A percentile compares a stretch with the other conserved stretches of the same genome.
Evolutionary conservation across 2,797 vertebrate genomes (phyloP).

Genomic region (Megalops cyprinoides): DNA sequence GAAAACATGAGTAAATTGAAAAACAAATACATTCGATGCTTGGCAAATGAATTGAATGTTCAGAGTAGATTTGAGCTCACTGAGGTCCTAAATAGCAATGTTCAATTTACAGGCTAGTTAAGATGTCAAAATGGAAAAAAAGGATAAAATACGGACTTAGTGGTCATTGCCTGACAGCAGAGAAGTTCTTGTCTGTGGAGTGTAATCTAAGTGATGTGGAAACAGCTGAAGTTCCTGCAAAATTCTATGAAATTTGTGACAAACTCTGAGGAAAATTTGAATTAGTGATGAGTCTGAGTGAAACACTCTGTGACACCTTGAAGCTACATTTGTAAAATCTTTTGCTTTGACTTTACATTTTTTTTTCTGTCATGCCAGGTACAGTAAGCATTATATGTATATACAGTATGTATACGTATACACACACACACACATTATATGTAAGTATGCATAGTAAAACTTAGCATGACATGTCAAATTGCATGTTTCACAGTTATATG

Average conservation of each 20-base stretch:
- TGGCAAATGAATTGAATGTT: slow-evolving; percentile 13
- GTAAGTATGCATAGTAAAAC: background rate
- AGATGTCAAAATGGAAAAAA: background rate
- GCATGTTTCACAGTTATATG: background rate
- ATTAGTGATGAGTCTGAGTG: background rate
- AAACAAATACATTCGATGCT: background rate
- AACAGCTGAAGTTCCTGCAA: background rate
- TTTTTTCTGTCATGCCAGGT: background rate
- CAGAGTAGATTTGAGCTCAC: background rate
- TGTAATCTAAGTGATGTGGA: background rate
- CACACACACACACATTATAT: too few species aligned
- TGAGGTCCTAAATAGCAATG: too few species aligned
- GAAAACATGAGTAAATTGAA: background rate
- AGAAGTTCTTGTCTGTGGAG: background rate
- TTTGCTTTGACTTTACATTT: background rate
- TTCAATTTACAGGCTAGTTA: background rate
- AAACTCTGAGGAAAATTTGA: background rate
- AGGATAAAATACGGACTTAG: background rate
- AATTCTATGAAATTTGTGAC: background rate
- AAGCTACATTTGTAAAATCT: too few species aligned
- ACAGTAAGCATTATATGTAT: background rate
- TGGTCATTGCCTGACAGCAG: background rate
- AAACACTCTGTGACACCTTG: too few species aligned
- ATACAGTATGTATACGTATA: too few species aligned
- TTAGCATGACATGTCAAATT: background rate